Evolutionary conservation across 1,140 invertebrate species (phyloP), one percentile per base, ranked within the genome.

Genomic region (Aphidius gifuensis): DNA sequence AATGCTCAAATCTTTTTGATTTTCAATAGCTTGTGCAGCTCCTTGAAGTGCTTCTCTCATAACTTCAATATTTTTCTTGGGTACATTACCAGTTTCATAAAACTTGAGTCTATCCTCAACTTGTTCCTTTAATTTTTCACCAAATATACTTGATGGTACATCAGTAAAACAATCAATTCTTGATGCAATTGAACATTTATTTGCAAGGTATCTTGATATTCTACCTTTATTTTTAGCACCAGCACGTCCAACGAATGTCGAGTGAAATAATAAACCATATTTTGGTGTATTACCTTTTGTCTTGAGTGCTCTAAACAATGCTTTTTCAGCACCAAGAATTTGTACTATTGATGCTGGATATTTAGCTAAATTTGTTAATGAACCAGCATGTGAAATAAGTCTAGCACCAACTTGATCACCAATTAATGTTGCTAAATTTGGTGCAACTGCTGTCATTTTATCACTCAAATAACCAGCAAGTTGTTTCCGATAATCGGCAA

Each of bases 331-430:
- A 50, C 97, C 97, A 32, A 99, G 83, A 73, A 99, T 99, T 82
- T 99, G 98, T 58, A 99, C 90, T 40, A 97, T 99, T 1, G 97
- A 99, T 0, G 97, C 96, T 3, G 98, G 97, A 80, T 94, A 98
- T 78, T 99, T 99, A 6, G 98, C 97, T 44, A 99, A 82, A 83
- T 97, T 99, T 39, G 95, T 98, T 32, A 99, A 84, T 43, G 95
- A 98, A 8, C 90, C 97, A 49, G 97, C 96, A 80, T 99, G 97
- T 3, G 96, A 92, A 67, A 99, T 99, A 5, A 99, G 85, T 46
- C 97, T 85, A 39, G 98, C 98, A n/a, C 96, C 97, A 47, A 99
- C 96, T 82, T 96, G 92, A 79, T 99, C 97, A 16, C 97, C 98
- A 68, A 99, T 92, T 1, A 99, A 81, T 0, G 91, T 88, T 1